These are phyloP conservation scores for Caenorhabditis angaria DNA, from an alignment of 2,888 invertebrate genomes.

Conservation along the genomic window DNA sequence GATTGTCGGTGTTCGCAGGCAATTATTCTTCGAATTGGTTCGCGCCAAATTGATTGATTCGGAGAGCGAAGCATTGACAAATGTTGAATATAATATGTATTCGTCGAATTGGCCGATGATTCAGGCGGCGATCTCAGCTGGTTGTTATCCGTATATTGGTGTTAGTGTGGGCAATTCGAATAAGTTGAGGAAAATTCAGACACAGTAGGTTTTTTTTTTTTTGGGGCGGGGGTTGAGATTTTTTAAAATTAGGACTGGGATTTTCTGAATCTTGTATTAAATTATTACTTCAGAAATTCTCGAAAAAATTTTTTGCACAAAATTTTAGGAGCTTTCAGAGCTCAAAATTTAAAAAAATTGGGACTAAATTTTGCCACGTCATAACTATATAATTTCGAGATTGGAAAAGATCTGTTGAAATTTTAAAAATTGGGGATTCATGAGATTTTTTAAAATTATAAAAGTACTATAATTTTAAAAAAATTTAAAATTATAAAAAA, in stretches of 20 bases:
- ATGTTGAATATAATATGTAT: conserved; percentile 19
- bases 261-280: too few relatives aligned
- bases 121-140: conserved; percentile 87
- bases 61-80: neutral
- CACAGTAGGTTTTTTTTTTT: conserved; percentile 44
- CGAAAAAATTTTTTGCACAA: conserved; percentile 39
- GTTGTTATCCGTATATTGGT: conserved; percentile 88
- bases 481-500: too few relatives aligned
- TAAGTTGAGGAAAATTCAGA: conserved; percentile 65
- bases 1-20: conserved; percentile 82
- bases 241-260: too few relatives aligned
- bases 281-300: too few relatives aligned
- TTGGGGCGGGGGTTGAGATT: too few relatives aligned
- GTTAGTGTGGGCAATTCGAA: conserved; percentile 75
- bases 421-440: too few relatives aligned
- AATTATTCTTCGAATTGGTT: conserved; percentile 63
- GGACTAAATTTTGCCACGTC: too few relatives aligned
- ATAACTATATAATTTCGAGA: too few relatives aligned
- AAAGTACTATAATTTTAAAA: too few relatives aligned
- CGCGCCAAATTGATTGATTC: conserved; percentile 56
- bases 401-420: too few relatives aligned
- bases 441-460: too few relatives aligned
- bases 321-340: neutral
- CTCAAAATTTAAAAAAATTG: too few relatives aligned
- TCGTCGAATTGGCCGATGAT: conserved; percentile 89